Evolutionary conservation across 2,888 invertebrate species (phyloP), one percentile per base, ranked within the genome.

Genomic region (Andrena fulva): DNA sequence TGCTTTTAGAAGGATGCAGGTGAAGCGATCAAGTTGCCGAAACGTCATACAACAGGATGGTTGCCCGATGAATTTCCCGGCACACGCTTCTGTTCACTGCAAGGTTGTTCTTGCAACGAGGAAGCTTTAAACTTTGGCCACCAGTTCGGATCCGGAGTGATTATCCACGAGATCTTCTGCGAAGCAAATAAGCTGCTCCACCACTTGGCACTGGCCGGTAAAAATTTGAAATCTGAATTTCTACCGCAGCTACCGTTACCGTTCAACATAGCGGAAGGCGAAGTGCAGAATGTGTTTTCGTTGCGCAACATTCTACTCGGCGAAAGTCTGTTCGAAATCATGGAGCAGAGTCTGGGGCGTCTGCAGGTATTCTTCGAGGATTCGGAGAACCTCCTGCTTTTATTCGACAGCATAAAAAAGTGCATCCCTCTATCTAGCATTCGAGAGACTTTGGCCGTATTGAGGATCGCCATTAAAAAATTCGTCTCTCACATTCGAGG

Each of bases 171-270:
- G 8, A 56, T 86, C 0, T 54, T 89, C n/a, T 86, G 81, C 24
- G 90, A 90, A 12, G 5, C 79, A 1, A 83, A 70, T 4, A 80
- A 70, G 8, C 8, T 89, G 16, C 48, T 59, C 56, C 71, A 83
- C 2, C 73, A 77, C 62, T 1, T 66, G 0, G 1, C 60, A 7
- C 7, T 33, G 5, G 52, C 77, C 2, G 3, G 52, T 2, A 16
- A 63, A 0, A 87, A 85, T 27, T 63, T 90, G 2, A 64, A 69
- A 16, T 56, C 52, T 6, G 85, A 77, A 33, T 7, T 85, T 6
- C 79, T 67, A 1, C 6, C 80, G 4, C 35, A 71, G 0, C 66
- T 78, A 0, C n/a, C 73, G 2, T 5, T 67, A 3, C 42, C 42
- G 42, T 42, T 16, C 42, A 1, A 42, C 20, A 50, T 27, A 7